phyloP scores from a whole-genome alignment of 2,113 vertebrate genomes.

The Pseudorectes ferrugineus region DNA sequence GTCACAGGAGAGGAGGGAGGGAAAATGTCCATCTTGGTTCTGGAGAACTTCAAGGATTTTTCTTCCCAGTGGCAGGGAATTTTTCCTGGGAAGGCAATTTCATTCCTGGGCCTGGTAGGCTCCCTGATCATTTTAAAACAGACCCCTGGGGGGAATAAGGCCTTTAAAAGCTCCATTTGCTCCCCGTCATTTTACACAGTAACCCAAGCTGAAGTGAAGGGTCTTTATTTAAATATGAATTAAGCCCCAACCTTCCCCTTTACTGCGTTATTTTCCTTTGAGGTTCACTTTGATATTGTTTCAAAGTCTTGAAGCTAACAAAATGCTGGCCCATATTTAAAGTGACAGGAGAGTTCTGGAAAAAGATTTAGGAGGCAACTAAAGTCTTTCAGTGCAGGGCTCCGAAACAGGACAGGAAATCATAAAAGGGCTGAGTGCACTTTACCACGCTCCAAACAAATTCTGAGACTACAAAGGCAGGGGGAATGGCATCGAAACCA shows the following conservation, averaged over 20 bases:
- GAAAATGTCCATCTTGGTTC: neutral
- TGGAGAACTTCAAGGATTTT: neutral
- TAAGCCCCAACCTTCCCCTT: constrained; percentile 12
- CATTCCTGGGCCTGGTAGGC: neutral
- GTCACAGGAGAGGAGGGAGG: neutral
- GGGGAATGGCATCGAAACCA: neutral
- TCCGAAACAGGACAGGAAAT: constrained; percentile 14
- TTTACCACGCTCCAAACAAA: neutral
- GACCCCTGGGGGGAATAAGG: neutral
- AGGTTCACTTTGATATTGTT: constrained; percentile 52
- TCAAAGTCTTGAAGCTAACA: constrained; percentile 48
- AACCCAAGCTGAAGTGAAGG: constrained; percentile 32
- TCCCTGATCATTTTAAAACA: neutral
- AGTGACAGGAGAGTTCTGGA: constrained; percentile 9
- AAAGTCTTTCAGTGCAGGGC: neutral
- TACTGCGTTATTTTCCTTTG: constrained; percentile 23
- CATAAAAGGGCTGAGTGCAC: neutral
- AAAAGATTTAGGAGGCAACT: constrained; percentile 18
- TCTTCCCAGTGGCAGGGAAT: neutral
- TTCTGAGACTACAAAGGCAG: neutral
- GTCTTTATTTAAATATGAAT: constrained; percentile 55
- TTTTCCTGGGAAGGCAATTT: constrained; percentile 13
- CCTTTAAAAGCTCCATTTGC: constrained; percentile 45
- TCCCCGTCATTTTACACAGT: neutral
- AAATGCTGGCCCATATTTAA: constrained; percentile 17